These are phyloP conservation scores for Bufo bufo DNA, from an alignment of 2,113 vertebrate genomes.

Conservation along the genomic window DNA sequence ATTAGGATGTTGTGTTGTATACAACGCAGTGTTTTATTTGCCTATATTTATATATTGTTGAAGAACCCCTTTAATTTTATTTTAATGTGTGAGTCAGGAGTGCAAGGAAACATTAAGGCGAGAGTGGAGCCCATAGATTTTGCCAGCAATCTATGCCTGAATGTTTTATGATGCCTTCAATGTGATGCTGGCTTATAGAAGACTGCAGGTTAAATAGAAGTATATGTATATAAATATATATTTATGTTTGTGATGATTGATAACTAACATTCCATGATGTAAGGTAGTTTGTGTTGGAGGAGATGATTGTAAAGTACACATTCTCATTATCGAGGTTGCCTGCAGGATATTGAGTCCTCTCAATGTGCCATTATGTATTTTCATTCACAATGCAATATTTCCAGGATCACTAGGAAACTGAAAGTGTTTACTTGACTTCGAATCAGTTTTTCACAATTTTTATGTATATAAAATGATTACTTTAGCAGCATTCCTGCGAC, in stretches of 20 bases:
- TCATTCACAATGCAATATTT: constrained; percentile 85
- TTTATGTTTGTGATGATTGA: constrained; percentile 74
- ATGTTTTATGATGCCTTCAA: constrained; percentile 87
- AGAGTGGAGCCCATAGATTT: constrained; percentile 70
- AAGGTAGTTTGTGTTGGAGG: constrained; percentile 88
- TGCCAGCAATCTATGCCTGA: constrained; percentile 85
- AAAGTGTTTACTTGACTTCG: constrained; percentile 76
- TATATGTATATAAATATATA: constrained; percentile 5
- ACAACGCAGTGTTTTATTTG: neutral
- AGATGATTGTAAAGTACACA: constrained; percentile 91
- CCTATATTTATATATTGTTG: neutral
- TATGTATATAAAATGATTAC: constrained; percentile 76
- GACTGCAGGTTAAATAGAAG: constrained; percentile 79
- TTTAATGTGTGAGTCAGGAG: constrained; percentile 66
- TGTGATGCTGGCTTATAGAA: constrained; percentile 85
- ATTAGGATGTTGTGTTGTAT: neutral
- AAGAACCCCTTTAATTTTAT: constrained; percentile 71
- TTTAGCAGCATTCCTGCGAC: constrained; percentile 40
- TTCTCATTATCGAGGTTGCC: constrained; percentile 84
- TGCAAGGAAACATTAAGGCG: constrained; percentile 55
- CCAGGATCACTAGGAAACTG: constrained; percentile 77
- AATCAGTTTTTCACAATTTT: constrained; percentile 71
- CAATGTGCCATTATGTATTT: constrained; percentile 90
- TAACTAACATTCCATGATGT: constrained; percentile 92
- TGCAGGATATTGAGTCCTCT: constrained; percentile 86